Percentiles rank a stretch among this genome's conserved stretches.
These are phyloP conservation scores for Pyrrhosoma nymphula DNA, from an alignment of 2,888 invertebrate genomes.

Conservation along the genomic window DNA sequence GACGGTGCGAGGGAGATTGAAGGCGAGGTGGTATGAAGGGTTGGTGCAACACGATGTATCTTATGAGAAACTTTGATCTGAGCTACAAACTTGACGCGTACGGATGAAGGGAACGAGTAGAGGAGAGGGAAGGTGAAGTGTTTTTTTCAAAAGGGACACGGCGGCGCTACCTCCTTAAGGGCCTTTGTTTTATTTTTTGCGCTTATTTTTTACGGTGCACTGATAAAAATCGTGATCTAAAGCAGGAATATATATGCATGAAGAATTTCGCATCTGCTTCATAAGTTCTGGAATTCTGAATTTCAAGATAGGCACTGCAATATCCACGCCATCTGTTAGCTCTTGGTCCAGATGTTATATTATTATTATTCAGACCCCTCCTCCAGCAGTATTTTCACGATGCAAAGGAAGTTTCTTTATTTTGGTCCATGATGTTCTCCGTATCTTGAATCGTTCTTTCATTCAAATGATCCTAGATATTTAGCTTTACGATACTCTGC, in stretches of 20 bases:
- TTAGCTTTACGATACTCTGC: no score
- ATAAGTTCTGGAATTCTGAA: not conserved
- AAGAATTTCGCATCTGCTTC: not conserved
- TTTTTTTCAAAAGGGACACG: not conserved
- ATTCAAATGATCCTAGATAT: no score
- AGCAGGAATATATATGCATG: not conserved
- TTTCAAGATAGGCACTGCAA: not conserved
- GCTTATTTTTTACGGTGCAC: not conserved
- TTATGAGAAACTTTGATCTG: slow-evolving; percentile 6
- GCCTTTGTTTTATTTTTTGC: not conserved
- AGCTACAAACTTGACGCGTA: not conserved
- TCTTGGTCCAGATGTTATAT: not conserved
- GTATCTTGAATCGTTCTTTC: not conserved
- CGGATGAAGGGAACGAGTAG: not conserved
- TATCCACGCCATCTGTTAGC: not conserved
- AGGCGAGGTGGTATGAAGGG: not conserved
- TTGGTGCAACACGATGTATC: not conserved
- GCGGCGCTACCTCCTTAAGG: not conserved
- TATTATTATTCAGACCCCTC: no score
- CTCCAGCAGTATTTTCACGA: not conserved
- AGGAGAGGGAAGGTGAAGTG: no score
- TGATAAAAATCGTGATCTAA: not conserved
- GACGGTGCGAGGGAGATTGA: not conserved
- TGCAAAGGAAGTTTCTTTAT: no score
- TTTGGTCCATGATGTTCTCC: not conserved